phyloP scores from a whole-genome alignment of 1,140 invertebrate species.

The Caerostris extrusa region DNA sequence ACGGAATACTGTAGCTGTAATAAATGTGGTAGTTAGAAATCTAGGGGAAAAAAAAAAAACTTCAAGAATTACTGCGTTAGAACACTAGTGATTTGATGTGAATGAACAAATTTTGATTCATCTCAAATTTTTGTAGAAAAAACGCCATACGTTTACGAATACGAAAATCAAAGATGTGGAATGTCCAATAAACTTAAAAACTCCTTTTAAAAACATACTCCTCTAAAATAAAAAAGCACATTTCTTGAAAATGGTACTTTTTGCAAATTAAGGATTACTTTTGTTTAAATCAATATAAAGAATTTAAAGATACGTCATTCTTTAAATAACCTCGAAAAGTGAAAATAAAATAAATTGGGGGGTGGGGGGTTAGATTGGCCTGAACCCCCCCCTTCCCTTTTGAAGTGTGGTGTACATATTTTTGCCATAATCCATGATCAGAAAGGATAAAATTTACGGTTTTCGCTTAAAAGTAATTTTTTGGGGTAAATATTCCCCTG shows the following conservation, averaged over 20 bases:
- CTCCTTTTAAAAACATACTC: no score
- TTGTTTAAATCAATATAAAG: not conserved
- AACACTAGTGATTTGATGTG: no score
- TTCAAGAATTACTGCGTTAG: no score
- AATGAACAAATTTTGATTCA: not conserved
- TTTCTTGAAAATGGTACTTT: no score
- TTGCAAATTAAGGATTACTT: no score
- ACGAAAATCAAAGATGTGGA: no score
- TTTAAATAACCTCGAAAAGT: not conserved
- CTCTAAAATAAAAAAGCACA: no score
- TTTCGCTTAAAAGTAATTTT: not conserved
- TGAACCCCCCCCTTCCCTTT: not conserved
- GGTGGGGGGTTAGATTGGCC: no score
- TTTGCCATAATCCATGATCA: not conserved
- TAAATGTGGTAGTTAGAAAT: no score
- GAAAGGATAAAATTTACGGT: not conserved
- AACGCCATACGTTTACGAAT: not conserved
- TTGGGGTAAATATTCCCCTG: not conserved
- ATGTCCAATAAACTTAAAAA: not conserved
- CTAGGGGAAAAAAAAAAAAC: no score
- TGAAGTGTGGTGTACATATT: not conserved
- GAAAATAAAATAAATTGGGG: not conserved
- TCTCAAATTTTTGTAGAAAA: not conserved
- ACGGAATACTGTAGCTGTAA: no score
- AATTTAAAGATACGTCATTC: constrained; percentile 23